phyloP scores from a whole-genome alignment of 2,888 invertebrate genomes.

The Maniola hyperantus region DNA sequence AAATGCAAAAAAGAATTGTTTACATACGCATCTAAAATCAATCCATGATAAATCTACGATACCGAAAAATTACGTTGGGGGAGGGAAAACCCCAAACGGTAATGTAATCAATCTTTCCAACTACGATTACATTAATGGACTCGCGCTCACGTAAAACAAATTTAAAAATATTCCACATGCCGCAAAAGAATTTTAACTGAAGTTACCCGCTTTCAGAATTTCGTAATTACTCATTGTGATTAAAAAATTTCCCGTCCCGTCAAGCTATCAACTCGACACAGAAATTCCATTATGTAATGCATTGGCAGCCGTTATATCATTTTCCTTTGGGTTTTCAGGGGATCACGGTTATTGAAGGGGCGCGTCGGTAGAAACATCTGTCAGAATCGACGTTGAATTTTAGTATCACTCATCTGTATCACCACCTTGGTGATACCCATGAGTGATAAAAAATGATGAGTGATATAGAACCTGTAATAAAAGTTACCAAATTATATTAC shows the following conservation, averaged over 20 bases:
- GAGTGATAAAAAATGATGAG: no score
- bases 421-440: no score
- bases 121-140: slow-evolving; percentile 17
- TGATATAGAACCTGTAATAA: no score
- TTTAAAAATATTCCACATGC: slow-evolving; percentile 23
- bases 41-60: background rate
- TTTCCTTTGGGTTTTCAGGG: slow-evolving; percentile 13
- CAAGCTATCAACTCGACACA: slow-evolving; percentile 25
- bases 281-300: slow-evolving; percentile 32
- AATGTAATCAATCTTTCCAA: slow-evolving; percentile 14
- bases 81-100: background rate
- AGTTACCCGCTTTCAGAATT: slow-evolving; percentile 31
- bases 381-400: no score
- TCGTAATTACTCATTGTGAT: slow-evolving; percentile 40
- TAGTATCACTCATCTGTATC: no score
- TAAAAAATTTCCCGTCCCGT: slow-evolving; percentile 32
- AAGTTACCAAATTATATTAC: no score
- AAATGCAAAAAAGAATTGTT: no score
- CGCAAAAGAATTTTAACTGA: slow-evolving; percentile 28
- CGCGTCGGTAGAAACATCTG: background rate
- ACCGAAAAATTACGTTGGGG: background rate
- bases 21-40: no score
- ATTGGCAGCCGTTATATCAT: slow-evolving; percentile 18
- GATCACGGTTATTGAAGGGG: background rate
- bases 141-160: slow-evolving; percentile 19